Conservation (phyloP, 2,888 invertebrate genomes). For the Agrypnus murinus region DNA sequence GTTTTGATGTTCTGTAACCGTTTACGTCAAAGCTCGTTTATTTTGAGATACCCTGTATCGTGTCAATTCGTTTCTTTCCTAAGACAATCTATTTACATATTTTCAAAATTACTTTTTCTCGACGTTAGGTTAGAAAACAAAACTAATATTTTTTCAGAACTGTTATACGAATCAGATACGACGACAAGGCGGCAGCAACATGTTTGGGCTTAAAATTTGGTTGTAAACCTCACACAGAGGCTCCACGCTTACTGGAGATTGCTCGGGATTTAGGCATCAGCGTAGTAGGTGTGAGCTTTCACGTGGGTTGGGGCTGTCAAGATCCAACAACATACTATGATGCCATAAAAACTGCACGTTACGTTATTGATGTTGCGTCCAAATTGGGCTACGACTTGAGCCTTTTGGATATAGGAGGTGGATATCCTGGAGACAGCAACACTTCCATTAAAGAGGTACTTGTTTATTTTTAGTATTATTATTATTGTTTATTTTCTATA, state of each 20-base stretch:
- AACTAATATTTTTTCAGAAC: conserved; percentile 81
- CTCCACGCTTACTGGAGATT: conserved; percentile 81
- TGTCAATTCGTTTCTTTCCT: no score
- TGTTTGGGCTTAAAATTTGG: conserved; percentile 95
- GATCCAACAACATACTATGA: conserved; percentile 87
- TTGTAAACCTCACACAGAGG: conserved; percentile 86
- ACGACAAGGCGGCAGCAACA: conserved; percentile 78
- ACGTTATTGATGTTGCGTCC: conserved; percentile 80
- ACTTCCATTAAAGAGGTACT: conserved; percentile 80
- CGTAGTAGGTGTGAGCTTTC: conserved; percentile 89
- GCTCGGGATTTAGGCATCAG: conserved; percentile 86
- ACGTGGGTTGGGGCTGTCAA: conserved; percentile 94
- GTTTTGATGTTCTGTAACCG: no score
- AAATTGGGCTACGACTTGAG: conserved; percentile 84
- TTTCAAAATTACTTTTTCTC: no score
- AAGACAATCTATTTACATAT: no score
- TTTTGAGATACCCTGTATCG: no score
- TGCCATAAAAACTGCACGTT: conserved; percentile 83
- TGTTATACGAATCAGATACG: conserved; percentile 91
- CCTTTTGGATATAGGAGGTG: conserved; percentile 91
- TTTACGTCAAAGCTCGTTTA: no score
- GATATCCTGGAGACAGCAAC: conserved; percentile 86
- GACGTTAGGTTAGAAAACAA: no score
- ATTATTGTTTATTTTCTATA: no score
- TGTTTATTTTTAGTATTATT: no score